Percentiles rank a stretch among this genome's conserved stretches.
Evolutionary conservation across 2,797 vertebrate genomes (phyloP).

Genomic region (Melopsittacus undulatus): DNA sequence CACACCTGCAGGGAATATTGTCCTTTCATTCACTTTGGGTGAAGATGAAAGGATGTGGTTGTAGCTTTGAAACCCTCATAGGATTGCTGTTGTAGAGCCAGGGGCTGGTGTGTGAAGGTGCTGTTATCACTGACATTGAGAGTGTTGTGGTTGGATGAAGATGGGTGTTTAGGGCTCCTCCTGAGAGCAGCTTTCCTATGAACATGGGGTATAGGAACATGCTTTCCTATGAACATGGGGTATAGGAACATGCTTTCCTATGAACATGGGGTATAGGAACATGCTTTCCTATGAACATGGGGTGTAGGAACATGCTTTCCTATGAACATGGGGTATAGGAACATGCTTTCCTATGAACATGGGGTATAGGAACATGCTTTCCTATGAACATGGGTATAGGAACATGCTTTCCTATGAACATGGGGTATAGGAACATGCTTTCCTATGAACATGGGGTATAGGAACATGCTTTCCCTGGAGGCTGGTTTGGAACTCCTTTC

Average conservation of each 20-base stretch:
- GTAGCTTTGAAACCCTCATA: not conserved
- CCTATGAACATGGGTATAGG: accelerated
- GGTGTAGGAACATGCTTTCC: not conserved
- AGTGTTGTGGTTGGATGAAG: accelerated
- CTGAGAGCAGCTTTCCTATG: not conserved
- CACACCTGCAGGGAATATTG: not conserved
- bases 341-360: not conserved
- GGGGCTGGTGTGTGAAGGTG: accelerated
- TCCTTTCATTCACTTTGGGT: not conserved
- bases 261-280: accelerated
- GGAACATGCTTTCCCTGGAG: not conserved
- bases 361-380: not conserved
- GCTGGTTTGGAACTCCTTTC: not conserved
- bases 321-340: accelerated
- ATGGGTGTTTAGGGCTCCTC: not conserved
- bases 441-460: accelerated
- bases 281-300: accelerated
- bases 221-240: accelerated
- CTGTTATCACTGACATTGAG: accelerated
- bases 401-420: not conserved
- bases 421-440: accelerated
- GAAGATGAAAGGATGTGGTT: not conserved
- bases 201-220: accelerated
- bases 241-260: not conserved
- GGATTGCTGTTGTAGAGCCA: accelerated